A percentile compares a stretch with the other conserved stretches of the same genome.
Conservation (phyloP, 1,140 invertebrate species). For the Aradophagus sp. region DNA sequence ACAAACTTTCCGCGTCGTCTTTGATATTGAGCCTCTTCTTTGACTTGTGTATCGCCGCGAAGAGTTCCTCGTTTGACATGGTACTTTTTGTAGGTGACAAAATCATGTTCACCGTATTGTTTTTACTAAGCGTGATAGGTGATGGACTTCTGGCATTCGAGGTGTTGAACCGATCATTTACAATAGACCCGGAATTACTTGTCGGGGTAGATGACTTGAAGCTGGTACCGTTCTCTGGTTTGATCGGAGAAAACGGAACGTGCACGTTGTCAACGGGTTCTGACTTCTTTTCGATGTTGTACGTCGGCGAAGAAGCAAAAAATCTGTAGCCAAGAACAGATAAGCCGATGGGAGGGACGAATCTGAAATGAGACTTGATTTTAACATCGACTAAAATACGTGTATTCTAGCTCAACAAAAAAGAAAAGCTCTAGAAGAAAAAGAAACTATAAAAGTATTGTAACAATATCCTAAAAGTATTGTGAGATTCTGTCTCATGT, state of each 20-base stretch:
- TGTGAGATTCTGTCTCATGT: no score
- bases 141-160: conserved; percentile 53
- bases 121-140: conserved; percentile 57
- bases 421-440: no score
- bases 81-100: conserved; percentile 81
- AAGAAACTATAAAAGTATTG: no score
- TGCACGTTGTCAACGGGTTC: conserved; percentile 52
- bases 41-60: conserved; percentile 85
- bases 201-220: conserved; percentile 67
- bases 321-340: conserved; percentile 69
- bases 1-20: conserved; percentile 75
- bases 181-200: conserved; percentile 55
- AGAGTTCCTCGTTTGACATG: conserved; percentile 85
- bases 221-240: conserved; percentile 55
- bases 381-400: no score
- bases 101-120: conserved; percentile 68
- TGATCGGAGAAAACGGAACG: conserved; percentile 66
- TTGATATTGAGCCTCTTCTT: conserved; percentile 84
- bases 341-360: conserved; percentile 64
- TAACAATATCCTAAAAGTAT: no score
- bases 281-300: conserved; percentile 53
- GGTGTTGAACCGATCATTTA: conserved; percentile 61
- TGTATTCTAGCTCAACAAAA: no score
- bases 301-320: conserved; percentile 66
- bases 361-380: conserved; percentile 51